Evolutionary conservation across 2,113 vertebrate species (phyloP).

Genomic region (Melanocharis versteri): DNA sequence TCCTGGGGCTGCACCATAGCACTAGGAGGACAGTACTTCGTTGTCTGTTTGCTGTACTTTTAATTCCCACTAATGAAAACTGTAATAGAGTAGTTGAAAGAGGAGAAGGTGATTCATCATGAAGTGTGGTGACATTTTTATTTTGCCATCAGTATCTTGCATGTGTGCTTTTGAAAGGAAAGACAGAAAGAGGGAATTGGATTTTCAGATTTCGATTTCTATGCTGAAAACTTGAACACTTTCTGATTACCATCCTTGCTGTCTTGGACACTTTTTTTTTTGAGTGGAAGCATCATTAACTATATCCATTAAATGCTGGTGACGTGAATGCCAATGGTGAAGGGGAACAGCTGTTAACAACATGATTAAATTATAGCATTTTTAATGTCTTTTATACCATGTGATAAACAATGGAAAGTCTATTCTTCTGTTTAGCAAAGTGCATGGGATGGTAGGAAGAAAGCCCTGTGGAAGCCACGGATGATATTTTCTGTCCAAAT

Average conservation of each 20-base stretch:
- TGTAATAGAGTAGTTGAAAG: neutral
- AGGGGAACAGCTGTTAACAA: neutral
- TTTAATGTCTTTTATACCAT: neutral
- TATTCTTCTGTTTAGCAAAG: neutral
- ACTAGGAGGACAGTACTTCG: neutral
- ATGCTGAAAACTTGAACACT: neutral
- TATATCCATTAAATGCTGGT: neutral
- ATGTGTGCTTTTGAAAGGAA: neutral
- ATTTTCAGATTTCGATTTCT: neutral
- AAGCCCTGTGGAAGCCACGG: neutral
- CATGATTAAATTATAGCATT: neutral
- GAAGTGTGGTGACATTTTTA: neutral
- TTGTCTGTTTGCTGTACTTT: constrained; percentile 8
- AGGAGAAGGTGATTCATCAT: neutral
- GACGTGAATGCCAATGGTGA: neutral
- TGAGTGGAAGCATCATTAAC: neutral
- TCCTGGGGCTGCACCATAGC: neutral
- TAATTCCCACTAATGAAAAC: constrained; percentile 27
- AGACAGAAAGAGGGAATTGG: neutral
- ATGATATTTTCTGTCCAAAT: neutral
- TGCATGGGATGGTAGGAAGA: neutral
- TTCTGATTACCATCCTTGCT: neutral
- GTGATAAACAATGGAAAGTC: neutral
- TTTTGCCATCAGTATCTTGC: neutral
- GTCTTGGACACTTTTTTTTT: neutral